Percentiles rank a stretch among this genome's conserved stretches.
phyloP scores from a whole-genome alignment of 1,140 invertebrate genomes.

The Zaprionus camerounensis region DNA sequence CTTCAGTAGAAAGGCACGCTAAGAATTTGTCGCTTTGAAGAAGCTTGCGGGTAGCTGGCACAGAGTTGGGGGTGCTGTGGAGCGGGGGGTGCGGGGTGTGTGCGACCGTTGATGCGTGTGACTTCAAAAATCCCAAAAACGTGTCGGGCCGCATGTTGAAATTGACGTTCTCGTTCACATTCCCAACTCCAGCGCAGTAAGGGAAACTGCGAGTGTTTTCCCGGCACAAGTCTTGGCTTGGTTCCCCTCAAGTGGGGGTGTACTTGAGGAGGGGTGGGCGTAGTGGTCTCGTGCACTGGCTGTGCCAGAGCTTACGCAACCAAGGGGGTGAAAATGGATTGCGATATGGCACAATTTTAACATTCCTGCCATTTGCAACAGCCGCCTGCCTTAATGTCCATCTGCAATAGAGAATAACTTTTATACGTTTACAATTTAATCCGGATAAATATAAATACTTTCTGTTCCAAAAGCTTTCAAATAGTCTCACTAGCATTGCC shows the following conservation, averaged over 20 bases:
- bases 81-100: constrained; percentile 3
- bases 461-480: not conserved
- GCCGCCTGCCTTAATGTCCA: not conserved
- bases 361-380: constrained; percentile 5
- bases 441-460: not conserved
- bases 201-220: constrained; percentile 14
- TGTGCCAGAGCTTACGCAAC: constrained; percentile 2
- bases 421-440: not conserved
- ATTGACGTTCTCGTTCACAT: constrained; percentile 55
- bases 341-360: constrained; percentile 35
- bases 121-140: constrained; percentile 83
- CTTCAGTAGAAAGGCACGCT: constrained; percentile 54
- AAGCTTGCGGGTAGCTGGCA: constrained; percentile 17
- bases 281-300: not conserved
- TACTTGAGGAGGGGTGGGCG: not conserved
- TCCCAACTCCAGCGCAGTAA: not conserved
- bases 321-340: constrained; percentile 27
- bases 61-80: constrained; percentile 13
- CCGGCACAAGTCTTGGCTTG: constrained; percentile 30
- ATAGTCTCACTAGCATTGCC: not conserved
- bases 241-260: constrained; percentile 10
- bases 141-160: constrained; percentile 78
- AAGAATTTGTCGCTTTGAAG: constrained; percentile 61
- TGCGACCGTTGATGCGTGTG: constrained; percentile 68
- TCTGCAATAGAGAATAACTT: not conserved